phyloP scores from a whole-genome alignment of 2,888 invertebrate species.

The Schrankia costaestrigalis region DNA sequence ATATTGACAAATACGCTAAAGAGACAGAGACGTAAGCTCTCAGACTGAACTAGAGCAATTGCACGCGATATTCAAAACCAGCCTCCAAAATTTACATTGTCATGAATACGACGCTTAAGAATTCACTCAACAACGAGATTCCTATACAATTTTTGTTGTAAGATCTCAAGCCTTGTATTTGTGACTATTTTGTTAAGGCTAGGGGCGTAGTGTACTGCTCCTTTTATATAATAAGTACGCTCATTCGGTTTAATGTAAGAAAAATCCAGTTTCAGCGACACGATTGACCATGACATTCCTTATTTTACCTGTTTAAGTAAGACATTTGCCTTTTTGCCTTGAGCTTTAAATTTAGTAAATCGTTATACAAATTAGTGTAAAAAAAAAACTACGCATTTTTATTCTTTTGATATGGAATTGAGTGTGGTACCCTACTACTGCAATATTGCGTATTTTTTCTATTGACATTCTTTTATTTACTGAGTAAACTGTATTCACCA shows the following conservation, averaged over 20 bases:
- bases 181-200: slow-evolving; percentile 18
- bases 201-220: slow-evolving; percentile 25
- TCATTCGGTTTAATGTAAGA: slow-evolving; percentile 32
- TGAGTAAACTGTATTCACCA: slow-evolving; percentile 12
- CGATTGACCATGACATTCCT: slow-evolving; percentile 42
- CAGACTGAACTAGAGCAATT: slow-evolving; percentile 28
- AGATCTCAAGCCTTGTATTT: slow-evolving; percentile 22
- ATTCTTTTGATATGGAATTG: slow-evolving; percentile 21
- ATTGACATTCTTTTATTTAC: slow-evolving; percentile 17
- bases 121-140: slow-evolving; percentile 20
- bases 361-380: slow-evolving; percentile 27
- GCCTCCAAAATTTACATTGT: slow-evolving; percentile 14
- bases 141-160: slow-evolving; percentile 22
- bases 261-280: slow-evolving; percentile 34
- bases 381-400: slow-evolving; percentile 23
- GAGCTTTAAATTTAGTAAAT: slow-evolving; percentile 35
- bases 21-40: slow-evolving; percentile 89
- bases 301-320: slow-evolving; percentile 36
- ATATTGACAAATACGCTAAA: slow-evolving; percentile 88
- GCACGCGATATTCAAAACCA: slow-evolving; percentile 17
- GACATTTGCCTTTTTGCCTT: slow-evolving; percentile 32
- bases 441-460: slow-evolving; percentile 25
- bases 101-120: slow-evolving; percentile 25
- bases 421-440: slow-evolving; percentile 24
- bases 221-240: slow-evolving; percentile 24